These are phyloP conservation scores for Ataeniobius toweri DNA, from an alignment of 2,797 vertebrate genomes.

Conservation along the genomic window DNA sequence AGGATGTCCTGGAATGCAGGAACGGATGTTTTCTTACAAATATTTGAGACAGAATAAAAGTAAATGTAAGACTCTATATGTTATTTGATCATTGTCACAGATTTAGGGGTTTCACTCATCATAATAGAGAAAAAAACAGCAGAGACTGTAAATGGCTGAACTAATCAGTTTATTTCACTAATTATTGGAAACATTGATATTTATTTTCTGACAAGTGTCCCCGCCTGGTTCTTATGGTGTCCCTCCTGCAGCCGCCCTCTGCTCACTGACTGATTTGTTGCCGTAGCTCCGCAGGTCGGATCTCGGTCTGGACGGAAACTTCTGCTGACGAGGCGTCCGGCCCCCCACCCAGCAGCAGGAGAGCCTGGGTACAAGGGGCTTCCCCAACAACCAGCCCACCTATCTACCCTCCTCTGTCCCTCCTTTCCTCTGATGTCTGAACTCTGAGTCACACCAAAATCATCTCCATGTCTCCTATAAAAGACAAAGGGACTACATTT, in stretches of 20 bases:
- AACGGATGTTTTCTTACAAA: too few relatives aligned
- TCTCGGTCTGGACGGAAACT: constrained; percentile 46
- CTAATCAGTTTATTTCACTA: too few relatives aligned
- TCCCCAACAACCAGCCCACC: constrained; percentile 76
- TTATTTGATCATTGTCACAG: too few relatives aligned
- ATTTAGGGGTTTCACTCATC: too few relatives aligned
- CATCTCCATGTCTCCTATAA: constrained; percentile 68
- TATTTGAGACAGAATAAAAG: too few relatives aligned
- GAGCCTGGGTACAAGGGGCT: constrained; percentile 73
- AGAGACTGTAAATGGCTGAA: too few relatives aligned
- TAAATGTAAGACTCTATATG: too few relatives aligned
- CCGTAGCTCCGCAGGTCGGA: constrained; percentile 62
- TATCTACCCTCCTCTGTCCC: constrained; percentile 56
- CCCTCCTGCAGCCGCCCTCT: constrained; percentile 34
- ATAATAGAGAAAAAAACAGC: too few relatives aligned
- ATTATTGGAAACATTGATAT: too few relatives aligned
- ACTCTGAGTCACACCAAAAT: constrained; percentile 74
- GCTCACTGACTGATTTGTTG: constrained; percentile 69
- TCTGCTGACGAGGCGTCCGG: constrained; percentile 47
- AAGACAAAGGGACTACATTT: constrained; percentile 32
- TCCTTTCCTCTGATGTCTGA: constrained; percentile 57
- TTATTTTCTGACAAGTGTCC: not conserved
- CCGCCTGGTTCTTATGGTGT: constrained; percentile 7
- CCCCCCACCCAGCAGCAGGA: constrained; percentile 54
- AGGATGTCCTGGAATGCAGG: too few relatives aligned